Percentiles rank a stretch among this genome's conserved stretches.
Conservation (phyloP, 2,113 vertebrate genomes). For the Orthonyx spaldingii region DNA sequence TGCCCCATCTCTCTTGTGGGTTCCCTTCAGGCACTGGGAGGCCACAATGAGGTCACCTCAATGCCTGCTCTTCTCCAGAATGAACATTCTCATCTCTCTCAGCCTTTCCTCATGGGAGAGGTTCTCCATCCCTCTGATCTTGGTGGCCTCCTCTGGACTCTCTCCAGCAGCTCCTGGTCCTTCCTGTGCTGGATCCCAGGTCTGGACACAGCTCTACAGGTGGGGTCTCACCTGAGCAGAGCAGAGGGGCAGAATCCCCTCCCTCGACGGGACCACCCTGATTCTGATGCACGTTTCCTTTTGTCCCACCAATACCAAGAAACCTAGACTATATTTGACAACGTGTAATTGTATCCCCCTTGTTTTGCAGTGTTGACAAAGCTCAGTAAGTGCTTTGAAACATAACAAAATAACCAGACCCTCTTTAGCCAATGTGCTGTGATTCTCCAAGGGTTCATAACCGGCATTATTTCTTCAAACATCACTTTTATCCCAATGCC, state of each 20-base stretch:
- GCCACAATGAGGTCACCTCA: neutral
- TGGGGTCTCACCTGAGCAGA: neutral
- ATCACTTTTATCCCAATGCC: neutral
- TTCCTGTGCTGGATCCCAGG: neutral
- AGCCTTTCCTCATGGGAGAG: neutral
- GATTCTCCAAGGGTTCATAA: neutral
- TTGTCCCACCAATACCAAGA: neutral
- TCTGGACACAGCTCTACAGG: neutral
- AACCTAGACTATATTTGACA: neutral
- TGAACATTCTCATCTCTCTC: fast-evolving
- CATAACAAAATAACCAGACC: neutral
- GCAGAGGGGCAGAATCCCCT: neutral
- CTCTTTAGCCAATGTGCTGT: neutral
- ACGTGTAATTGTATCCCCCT: fast-evolving
- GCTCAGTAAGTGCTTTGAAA: neutral
- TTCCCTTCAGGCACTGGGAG: neutral
- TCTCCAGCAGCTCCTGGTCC: fast-evolving
- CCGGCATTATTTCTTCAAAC: neutral
- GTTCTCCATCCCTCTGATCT: neutral
- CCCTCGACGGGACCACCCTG: fast-evolving
- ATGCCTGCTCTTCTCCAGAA: neutral
- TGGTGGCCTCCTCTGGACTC: neutral
- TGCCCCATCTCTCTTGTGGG: too few species aligned
- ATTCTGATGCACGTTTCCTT: neutral
- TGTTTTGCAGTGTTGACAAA: neutral